These are phyloP conservation scores for Rosalia funebris DNA, from an alignment of 2,888 invertebrate species.

Conservation along the genomic window DNA sequence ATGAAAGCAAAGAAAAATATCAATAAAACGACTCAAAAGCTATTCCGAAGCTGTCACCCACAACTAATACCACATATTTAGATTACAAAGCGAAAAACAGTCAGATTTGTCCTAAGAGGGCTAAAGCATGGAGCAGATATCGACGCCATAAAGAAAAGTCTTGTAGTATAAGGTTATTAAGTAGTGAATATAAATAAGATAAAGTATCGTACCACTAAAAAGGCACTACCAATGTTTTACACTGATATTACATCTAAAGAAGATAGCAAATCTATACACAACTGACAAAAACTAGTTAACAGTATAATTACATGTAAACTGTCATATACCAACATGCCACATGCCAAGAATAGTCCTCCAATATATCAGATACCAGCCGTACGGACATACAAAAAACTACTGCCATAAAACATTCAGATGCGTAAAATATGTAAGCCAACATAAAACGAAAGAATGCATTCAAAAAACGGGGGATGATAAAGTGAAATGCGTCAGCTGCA, in stretches of 20 bases:
- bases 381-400: neutral
- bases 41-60: neutral
- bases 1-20: neutral
- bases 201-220: conserved; percentile 8
- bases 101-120: conserved; percentile 19
- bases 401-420: neutral
- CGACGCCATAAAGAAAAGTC: conserved; percentile 19
- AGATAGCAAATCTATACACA: neutral
- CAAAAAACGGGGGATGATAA: neutral
- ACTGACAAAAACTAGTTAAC: neutral
- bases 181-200: conserved; percentile 19
- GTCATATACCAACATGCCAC: neutral
- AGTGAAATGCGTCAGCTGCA: neutral
- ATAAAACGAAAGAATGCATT: neutral
- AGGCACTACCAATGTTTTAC: conserved; percentile 21
- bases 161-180: conserved; percentile 18
- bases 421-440: neutral
- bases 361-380: neutral
- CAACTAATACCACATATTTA: conserved; percentile 25
- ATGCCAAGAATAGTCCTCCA: neutral
- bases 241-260: conserved; percentile 17
- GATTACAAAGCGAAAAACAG: conserved; percentile 23
- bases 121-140: conserved; percentile 12
- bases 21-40: neutral
- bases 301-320: neutral